A percentile compares a stretch with the other conserved stretches of the same genome.
These are phyloP conservation scores for Scaptomyza flava DNA, from an alignment of 2,888 invertebrate genomes.

Conservation along the genomic window DNA sequence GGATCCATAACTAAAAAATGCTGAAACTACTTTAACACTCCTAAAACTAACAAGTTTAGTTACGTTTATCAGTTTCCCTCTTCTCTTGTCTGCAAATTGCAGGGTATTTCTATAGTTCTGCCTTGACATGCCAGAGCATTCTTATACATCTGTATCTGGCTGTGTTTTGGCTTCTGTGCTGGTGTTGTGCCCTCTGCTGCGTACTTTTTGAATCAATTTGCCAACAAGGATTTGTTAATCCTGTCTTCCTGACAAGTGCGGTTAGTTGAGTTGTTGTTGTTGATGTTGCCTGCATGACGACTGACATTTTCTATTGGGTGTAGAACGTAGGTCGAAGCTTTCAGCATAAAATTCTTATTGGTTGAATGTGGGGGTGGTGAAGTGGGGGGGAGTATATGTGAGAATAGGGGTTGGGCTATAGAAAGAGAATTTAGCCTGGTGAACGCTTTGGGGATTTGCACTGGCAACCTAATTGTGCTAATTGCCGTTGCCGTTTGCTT, in stretches of 20 bases:
- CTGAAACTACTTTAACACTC: too few species aligned
- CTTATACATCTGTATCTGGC: slow-evolving; percentile 28
- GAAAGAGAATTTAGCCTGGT: slow-evolving; percentile 37
- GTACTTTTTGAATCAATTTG: slow-evolving; percentile 83
- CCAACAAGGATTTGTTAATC: slow-evolving; percentile 83
- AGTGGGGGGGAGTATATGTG: not conserved
- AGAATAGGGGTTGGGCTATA: not conserved
- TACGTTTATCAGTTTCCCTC: too few species aligned
- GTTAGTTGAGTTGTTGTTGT: slow-evolving; percentile 76
- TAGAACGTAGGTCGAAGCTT: slow-evolving; percentile 58
- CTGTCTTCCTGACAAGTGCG: slow-evolving; percentile 83
- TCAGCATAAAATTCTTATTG: slow-evolving; percentile 75
- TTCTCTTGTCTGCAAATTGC: not conserved
- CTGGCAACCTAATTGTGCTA: slow-evolving; percentile 81
- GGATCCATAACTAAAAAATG: too few species aligned
- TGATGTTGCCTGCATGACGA: slow-evolving; percentile 27
- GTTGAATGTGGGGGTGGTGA: not conserved
- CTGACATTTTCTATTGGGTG: slow-evolving; percentile 62
- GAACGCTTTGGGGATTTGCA: slow-evolving; percentile 78
- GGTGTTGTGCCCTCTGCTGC: slow-evolving; percentile 50
- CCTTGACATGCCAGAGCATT: not conserved
- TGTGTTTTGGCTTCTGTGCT: slow-evolving; percentile 6
- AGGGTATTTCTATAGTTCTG: slow-evolving; percentile 26
- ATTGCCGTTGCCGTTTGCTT: slow-evolving; percentile 69
- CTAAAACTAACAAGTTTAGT: too few species aligned